Evolutionary conservation across 2,797 vertebrate genomes (phyloP), one percentile per base, ranked within the genome.

Genomic region (Sebastes ruberrimus): DNA sequence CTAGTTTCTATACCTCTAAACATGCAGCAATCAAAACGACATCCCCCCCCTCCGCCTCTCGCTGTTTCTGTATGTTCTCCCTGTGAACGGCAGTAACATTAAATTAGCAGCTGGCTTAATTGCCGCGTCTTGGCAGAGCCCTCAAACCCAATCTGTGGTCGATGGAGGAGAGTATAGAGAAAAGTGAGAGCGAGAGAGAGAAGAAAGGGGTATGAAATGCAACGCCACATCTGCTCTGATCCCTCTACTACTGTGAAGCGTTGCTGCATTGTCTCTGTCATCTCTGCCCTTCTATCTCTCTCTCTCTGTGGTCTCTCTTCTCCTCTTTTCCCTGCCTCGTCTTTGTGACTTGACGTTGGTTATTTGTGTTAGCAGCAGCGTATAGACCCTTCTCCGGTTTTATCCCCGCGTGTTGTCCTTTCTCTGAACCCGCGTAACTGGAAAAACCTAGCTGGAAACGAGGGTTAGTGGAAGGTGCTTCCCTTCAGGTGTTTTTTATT

Each of bases 101-200:
- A 86, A 94, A 93, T 95, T 92, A 95, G 91, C 90, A 89, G 89
- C 89, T 82, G 80, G 84, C 86, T 93, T 95, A 94, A 95, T 94
- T 94, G 86, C 87, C 63, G 60, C 68, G 9, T 92, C 79, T 91
- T 94, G 92, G 92, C 93, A 93, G 23, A 83, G 90, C 79, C 88
- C 87, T 93, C 84, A 90, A 91, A 91, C 76, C 81, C 85, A 86
- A 90, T 93, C 85, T 90, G 84, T 81, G 78, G 82, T 89, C 66
- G 83, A 88, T 87, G 81, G 85, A 90, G 88, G 62, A 84, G 78
- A 85, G 71, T 74, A 77, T 71, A 77, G 82, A 82, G 84, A 64
- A 22, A 33, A 59, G 33, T 38, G 46, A 67, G 49, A 13, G 73
- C 75, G 57, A 68, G 61, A 53, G 42, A 66, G 46, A 78, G 68